phyloP scores from a whole-genome alignment of 1,140 invertebrate species.

The Cydia strobilella region DNA sequence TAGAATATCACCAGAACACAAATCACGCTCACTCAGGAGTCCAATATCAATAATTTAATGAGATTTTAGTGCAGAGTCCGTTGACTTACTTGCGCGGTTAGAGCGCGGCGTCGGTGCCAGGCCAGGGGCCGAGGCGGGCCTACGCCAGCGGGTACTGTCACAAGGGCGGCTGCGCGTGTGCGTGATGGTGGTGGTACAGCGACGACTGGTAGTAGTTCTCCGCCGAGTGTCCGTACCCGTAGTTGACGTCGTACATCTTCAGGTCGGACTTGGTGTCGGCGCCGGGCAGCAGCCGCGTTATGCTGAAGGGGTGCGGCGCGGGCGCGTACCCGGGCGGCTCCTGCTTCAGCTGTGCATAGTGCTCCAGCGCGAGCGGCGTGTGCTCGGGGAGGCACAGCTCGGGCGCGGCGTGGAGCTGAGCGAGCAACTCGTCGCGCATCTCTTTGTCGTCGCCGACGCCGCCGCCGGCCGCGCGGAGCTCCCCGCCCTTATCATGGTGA shows the following conservation, averaged over 20 bases:
- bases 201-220: slow-evolving; percentile 91
- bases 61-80: slow-evolving; percentile 49
- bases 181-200: slow-evolving; percentile 89
- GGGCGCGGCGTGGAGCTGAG: slow-evolving; percentile 81
- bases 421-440: slow-evolving; percentile 81
- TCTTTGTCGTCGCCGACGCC: slow-evolving; percentile 79
- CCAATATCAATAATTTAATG: slow-evolving; percentile 58
- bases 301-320: slow-evolving; percentile 95
- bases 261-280: slow-evolving; percentile 91
- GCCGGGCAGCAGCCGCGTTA: slow-evolving; percentile 92
- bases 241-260: slow-evolving; percentile 91
- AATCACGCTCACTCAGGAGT: slow-evolving; percentile 71
- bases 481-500: slow-evolving; percentile 84
- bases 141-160: slow-evolving; percentile 78
- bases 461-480: slow-evolving; percentile 61
- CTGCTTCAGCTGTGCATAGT: slow-evolving; percentile 86
- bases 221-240: slow-evolving; percentile 85
- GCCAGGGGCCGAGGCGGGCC: slow-evolving; percentile 58
- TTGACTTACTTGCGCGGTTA: slow-evolving; percentile 55
- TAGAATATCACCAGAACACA: slow-evolving; percentile 74
- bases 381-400: slow-evolving; percentile 83
- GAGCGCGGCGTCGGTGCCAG: slow-evolving; percentile 43
- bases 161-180: slow-evolving; percentile 78
- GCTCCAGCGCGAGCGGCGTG: slow-evolving; percentile 75
- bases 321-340: slow-evolving; percentile 89